A percentile compares a stretch with the other conserved stretches of the same genome.
Evolutionary conservation across 2,888 invertebrate species (phyloP).

Genomic region (Pammene fasciana): DNA sequence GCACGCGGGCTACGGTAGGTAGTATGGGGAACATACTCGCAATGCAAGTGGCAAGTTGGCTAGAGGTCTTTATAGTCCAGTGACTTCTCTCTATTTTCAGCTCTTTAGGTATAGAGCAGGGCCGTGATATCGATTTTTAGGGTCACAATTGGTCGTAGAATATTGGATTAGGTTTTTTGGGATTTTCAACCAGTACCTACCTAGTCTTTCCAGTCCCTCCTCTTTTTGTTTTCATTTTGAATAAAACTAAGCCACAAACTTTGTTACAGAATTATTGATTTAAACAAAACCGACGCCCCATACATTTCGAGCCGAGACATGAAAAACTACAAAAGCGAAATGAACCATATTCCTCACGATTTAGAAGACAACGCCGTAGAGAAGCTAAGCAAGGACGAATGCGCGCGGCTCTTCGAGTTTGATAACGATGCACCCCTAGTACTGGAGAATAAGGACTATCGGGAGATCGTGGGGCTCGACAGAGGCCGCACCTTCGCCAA

Average conservation of each 20-base stretch:
- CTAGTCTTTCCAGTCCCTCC: not conserved
- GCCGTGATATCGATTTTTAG: too few species aligned
- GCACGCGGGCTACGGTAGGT: too few species aligned
- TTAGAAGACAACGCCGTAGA: constrained; percentile 74
- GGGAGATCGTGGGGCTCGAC: constrained; percentile 77
- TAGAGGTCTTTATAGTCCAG: too few species aligned
- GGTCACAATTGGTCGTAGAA: too few species aligned
- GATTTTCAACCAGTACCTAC: too few species aligned
- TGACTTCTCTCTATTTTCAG: too few species aligned
- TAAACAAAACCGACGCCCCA: constrained; percentile 75
- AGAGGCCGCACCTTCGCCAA: constrained; percentile 80
- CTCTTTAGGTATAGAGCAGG: too few species aligned
- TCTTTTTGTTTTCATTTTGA: not conserved
- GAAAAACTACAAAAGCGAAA: constrained; percentile 68
- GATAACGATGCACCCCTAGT: constrained; percentile 83
- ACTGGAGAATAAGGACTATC: constrained; percentile 77
- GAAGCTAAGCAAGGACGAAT: constrained; percentile 76
- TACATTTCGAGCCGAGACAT: constrained; percentile 73
- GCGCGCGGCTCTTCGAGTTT: constrained; percentile 82
- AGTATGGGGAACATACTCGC: too few species aligned
- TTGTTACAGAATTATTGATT: constrained; percentile 77
- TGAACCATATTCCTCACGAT: constrained; percentile 60
- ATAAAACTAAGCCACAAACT: not conserved
- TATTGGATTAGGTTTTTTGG: too few species aligned
- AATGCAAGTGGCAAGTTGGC: too few species aligned